These are phyloP conservation scores for Ips typographus DNA, from an alignment of 1,140 invertebrate species.

Conservation along the genomic window DNA sequence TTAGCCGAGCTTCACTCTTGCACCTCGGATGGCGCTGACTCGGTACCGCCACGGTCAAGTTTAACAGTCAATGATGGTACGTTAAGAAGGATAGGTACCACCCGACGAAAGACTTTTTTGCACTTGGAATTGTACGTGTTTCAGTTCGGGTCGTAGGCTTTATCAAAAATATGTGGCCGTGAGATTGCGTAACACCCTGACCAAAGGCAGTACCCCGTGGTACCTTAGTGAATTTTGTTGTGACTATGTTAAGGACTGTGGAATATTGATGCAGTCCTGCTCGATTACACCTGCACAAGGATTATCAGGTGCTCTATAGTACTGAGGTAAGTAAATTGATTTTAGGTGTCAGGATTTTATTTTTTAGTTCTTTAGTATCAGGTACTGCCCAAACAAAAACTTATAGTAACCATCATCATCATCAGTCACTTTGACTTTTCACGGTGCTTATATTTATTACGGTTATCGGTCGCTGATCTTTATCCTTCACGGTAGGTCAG, in stretches of 20 bases:
- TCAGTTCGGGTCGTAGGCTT: no score
- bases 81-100: slow-evolving; percentile 45
- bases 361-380: not conserved
- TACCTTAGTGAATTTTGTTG: no score
- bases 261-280: no score
- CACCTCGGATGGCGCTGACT: slow-evolving; percentile 45
- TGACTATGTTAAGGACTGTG: no score
- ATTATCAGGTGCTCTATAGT: no score
- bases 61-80: slow-evolving; percentile 49
- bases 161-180: no score
- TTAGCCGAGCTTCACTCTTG: slow-evolving; percentile 47
- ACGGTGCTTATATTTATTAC: slow-evolving; percentile 1
- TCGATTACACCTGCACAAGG: no score
- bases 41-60: slow-evolving; percentile 52
- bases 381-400: not conserved
- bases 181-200: no score
- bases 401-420: not conserved
- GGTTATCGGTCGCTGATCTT: slow-evolving; percentile 12
- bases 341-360: not conserved
- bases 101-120: not conserved
- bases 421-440: not conserved
- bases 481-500: slow-evolving; percentile 8
- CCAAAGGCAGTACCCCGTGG: no score
- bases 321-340: no score
- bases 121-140: no score